Conservation (phyloP, 30 jellyfish, hydroid and myxozoan species). For the Pseudorhiza aurosa region DNA sequence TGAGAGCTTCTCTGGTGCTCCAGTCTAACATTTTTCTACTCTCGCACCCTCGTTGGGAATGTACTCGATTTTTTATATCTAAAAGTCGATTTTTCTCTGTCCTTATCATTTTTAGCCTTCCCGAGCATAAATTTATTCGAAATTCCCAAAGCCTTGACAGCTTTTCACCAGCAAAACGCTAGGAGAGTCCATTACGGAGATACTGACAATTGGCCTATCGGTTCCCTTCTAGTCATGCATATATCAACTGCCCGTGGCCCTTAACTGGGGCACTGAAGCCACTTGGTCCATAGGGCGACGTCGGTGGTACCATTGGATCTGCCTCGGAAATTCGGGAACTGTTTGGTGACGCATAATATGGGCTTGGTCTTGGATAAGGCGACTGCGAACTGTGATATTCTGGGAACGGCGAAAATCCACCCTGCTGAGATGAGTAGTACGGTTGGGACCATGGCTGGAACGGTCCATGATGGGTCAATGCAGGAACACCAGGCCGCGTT, state of each 20-base stretch:
- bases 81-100: no score
- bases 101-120: no score
- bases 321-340: slow-evolving; percentile 74
- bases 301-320: slow-evolving; percentile 59
- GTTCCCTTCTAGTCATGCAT: slow-evolving; percentile 60
- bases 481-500: slow-evolving; percentile 75
- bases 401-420: slow-evolving; percentile 86
- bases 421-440: slow-evolving; percentile 79
- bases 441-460: slow-evolving; percentile 94
- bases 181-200: neutral
- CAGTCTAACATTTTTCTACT: no score
- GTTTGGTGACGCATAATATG: slow-evolving; percentile 47
- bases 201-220: neutral
- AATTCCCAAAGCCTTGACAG: slow-evolving; percentile 10
- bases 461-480: slow-evolving; percentile 94
- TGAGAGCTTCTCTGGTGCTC: no score
- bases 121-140: neutral
- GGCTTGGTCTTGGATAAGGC: slow-evolving; percentile 61
- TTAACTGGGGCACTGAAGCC: slow-evolving; percentile 76
- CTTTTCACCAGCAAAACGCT: slow-evolving; percentile 27
- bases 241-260: slow-evolving; percentile 80
- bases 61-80: no score
- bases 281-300: slow-evolving; percentile 74
- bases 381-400: slow-evolving; percentile 80
- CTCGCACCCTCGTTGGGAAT: no score